These are phyloP conservation scores for Apamea sordens DNA, from an alignment of 2,888 invertebrate genomes.

Conservation along the genomic window DNA sequence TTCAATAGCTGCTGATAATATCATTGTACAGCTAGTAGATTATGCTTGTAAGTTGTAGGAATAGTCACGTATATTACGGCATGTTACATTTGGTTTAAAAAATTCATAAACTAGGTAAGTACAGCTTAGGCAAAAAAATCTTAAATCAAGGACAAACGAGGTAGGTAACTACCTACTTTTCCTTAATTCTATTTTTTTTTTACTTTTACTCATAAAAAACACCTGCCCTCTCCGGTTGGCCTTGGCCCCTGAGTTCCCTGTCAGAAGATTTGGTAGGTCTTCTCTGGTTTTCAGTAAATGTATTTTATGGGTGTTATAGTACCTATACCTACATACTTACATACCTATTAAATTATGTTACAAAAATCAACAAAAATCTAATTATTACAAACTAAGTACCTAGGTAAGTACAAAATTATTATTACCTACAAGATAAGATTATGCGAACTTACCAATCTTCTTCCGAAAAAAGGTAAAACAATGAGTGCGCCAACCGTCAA, in stretches of 20 bases:
- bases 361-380: neutral
- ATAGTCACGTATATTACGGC: constrained; percentile 4
- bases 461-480: constrained; percentile 41
- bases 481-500: constrained; percentile 57
- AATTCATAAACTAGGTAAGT: too few relatives aligned
- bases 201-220: neutral
- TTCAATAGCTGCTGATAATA: constrained; percentile 49
- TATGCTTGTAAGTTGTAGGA: constrained; percentile 19
- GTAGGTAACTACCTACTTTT: neutral
- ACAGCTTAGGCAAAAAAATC: neutral
- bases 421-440: neutral
- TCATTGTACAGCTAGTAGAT: constrained; percentile 23
- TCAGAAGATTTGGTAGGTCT: constrained; percentile 18
- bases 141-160: neutral
- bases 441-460: constrained; percentile 57
- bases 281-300: neutral
- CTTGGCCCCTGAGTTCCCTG: neutral
- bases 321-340: too few relatives aligned
- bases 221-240: neutral
- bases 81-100: neutral
- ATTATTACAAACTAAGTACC: neutral
- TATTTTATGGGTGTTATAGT: neutral
- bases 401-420: neutral
- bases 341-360: too few relatives aligned
- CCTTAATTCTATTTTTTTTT: neutral